phyloP scores from a whole-genome alignment of 2,888 invertebrate species.

The Ochlodes sylvanus region DNA sequence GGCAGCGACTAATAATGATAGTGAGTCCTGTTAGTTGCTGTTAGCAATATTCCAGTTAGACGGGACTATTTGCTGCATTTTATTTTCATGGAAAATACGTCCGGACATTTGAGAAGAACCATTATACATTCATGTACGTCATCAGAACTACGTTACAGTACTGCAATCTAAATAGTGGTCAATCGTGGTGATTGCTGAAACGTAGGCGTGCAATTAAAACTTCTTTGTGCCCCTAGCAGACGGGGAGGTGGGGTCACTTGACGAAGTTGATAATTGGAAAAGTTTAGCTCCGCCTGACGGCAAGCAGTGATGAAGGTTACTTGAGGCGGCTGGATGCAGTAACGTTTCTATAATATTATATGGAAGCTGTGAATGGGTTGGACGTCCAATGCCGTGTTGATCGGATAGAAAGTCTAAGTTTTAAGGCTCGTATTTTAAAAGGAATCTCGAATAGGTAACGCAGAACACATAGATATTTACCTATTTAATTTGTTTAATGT shows the following conservation, averaged over 20 bases:
- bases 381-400: too few relatives aligned
- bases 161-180: constrained; percentile 66
- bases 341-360: neutral
- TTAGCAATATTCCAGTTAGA: too few relatives aligned
- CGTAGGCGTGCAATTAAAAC: constrained; percentile 82
- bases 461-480: too few relatives aligned
- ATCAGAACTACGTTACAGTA: constrained; percentile 7
- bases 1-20: too few relatives aligned
- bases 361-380: too few relatives aligned
- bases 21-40: too few relatives aligned
- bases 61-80: too few relatives aligned
- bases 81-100: neutral
- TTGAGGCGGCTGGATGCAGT: constrained; percentile 54
- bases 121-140: neutral
- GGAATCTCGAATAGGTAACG: neutral
- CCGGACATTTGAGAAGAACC: neutral
- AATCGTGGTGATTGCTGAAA: constrained; percentile 67
- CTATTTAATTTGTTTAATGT: too few relatives aligned
- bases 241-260: constrained; percentile 65
- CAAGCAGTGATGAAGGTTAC: constrained; percentile 67
- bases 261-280: constrained; percentile 76
- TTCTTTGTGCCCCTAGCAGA: constrained; percentile 72
- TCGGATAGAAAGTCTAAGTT: too few relatives aligned
- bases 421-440: too few relatives aligned
- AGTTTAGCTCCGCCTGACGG: constrained; percentile 55